A percentile compares a stretch with the other conserved stretches of the same genome.
Evolutionary conservation across 64 coral and sea anemone genomes (phyloP).

Genomic region (Montipora efflorescens): DNA sequence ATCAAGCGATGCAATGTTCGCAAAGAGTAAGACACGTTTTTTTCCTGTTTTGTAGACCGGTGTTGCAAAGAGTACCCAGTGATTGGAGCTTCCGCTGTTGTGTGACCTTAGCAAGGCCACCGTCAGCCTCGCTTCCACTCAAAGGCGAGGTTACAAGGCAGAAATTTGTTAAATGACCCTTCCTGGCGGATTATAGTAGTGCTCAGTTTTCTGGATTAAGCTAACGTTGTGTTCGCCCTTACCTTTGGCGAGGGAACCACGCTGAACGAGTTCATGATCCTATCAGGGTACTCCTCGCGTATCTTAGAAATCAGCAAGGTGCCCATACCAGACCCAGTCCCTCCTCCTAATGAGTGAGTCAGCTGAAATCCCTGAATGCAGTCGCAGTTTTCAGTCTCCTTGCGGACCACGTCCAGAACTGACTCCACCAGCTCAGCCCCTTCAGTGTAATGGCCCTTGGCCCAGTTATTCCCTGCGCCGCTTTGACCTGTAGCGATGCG

Average conservation of each 20-base stretch:
- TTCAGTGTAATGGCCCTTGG: constrained; percentile 77
- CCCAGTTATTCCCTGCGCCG: constrained; percentile 72
- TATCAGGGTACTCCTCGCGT: constrained; percentile 76
- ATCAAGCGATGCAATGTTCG: no score
- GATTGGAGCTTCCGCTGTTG: no score
- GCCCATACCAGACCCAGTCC: constrained; percentile 75
- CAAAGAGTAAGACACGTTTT: no score
- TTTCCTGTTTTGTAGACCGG: no score
- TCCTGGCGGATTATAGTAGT: no score
- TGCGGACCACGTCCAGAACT: constrained; percentile 63
- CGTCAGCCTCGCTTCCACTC: no score
- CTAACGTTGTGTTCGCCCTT: not conserved
- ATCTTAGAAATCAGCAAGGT: constrained; percentile 71
- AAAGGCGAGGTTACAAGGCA: no score
- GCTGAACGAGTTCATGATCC: constrained; percentile 74
- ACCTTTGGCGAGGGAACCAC: constrained; percentile 74
- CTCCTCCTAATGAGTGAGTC: constrained; percentile 68
- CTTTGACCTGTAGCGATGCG: constrained; percentile 46
- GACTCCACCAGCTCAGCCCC: constrained; percentile 69
- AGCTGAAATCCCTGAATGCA: constrained; percentile 74
- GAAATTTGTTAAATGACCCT: no score
- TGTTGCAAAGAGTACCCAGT: no score
- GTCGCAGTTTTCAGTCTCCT: constrained; percentile 73
- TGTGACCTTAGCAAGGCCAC: no score
- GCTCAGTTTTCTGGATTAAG: no score